Base-by-base conservation (phyloP, 1,140 invertebrate species). In the Antheraea pernyi region DNA sequence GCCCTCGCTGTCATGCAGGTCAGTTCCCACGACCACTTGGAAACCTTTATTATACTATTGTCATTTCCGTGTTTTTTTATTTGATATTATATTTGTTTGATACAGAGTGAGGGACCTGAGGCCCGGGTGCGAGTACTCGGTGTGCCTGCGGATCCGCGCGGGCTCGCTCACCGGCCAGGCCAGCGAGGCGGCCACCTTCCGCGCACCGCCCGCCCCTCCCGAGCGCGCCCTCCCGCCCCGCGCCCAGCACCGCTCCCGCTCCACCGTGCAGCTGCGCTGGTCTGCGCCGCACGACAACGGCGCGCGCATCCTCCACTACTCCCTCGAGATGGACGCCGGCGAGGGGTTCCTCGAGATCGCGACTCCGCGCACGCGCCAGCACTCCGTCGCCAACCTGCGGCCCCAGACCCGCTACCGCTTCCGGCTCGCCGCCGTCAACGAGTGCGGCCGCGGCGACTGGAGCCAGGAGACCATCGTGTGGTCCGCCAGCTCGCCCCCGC, bases 361-460 rank as follows among this genome's bases (percentile, higher is more conserved):
- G 79, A 94, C 94, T 72, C 95, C 95, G 48, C 93, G 93, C 72
- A 94, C 94, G 39, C 95, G 96, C 73, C 96, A 97, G 79, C 96
- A 95, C 87, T 95, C 95, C 71, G 92, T 97, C 30, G 93, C 93
- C 66, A 96, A 96, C 77, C 93, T 98, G 64, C 94, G 94, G 73
- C 94, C 96, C 7, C 95, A 96, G 37, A 97, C 22, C 22, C 97
- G 8, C 91, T 98, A 98, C 82, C 94, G 94, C 37, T 97, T 98
- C 85, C 94, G 97, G 36, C 85, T 98, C 72, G 95, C 96, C 53
- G 97, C 96, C 67, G 94, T 97, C n/a, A 98, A 98, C 86, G 95
- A 96, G 77, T 93, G 94, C 72, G 97, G 97, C 1, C 94, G 94
- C 80, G 97, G 96, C 81, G 87, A 93, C 9, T 97, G 95, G 91